A percentile compares a stretch with the other conserved stretches of the same genome.
Evolutionary conservation across 2,888 invertebrate species (phyloP).

Genomic region (Entomobrya proxima): DNA sequence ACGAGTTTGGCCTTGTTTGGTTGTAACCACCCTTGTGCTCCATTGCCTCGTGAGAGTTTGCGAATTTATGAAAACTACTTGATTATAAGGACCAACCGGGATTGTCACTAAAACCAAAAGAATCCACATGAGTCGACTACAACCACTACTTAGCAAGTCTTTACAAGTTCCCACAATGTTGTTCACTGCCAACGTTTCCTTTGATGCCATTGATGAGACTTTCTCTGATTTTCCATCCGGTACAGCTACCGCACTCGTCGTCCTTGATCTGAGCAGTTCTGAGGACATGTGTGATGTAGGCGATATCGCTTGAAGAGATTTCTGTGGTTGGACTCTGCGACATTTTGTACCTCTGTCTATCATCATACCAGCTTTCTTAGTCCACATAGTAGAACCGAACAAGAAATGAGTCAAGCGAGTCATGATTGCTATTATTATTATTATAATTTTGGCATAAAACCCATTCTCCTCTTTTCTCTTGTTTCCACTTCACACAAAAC

Average conservation of each 20-base stretch:
- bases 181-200: background rate
- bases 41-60: conserved; percentile 41
- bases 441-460: conserved; percentile 42
- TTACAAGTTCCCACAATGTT: conserved; percentile 16
- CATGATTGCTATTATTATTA: conserved; percentile 50
- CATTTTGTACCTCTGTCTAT: conserved; percentile 24
- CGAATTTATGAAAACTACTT: conserved; percentile 51
- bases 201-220: conserved; percentile 5
- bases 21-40: conserved; percentile 68
- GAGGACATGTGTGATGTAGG: conserved; percentile 31
- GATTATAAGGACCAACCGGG: conserved; percentile 51
- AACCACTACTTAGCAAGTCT: conserved; percentile 48
- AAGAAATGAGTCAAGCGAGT: conserved; percentile 53
- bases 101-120: conserved; percentile 53
- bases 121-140: conserved; percentile 49
- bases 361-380: background rate
- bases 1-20: conserved; percentile 71
- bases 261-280: background rate
- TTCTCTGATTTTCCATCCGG: conserved; percentile 9
- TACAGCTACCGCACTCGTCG: background rate
- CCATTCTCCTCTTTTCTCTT: conserved; percentile 21
- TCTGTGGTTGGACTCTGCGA: conserved; percentile 51
- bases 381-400: conserved; percentile 7
- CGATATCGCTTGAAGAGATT: conserved; percentile 38
- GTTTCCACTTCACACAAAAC: conserved; percentile 44